A percentile compares a stretch with the other conserved stretches of the same genome.
Evolutionary conservation across 2,888 invertebrate species (phyloP).

Genomic region (Catocala sponsa): DNA sequence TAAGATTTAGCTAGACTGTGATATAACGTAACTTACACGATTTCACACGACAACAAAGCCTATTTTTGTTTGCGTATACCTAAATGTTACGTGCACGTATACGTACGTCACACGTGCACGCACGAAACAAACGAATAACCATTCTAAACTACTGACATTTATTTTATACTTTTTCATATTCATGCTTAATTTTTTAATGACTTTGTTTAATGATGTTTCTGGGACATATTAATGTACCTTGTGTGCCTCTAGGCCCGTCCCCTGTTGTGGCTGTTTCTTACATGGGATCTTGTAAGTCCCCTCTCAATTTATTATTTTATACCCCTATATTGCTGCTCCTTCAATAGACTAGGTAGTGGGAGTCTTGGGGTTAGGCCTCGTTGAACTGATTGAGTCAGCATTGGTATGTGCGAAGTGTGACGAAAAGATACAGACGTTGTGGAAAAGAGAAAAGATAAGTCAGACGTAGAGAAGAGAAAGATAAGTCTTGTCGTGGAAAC

Average conservation of each 20-base stretch:
- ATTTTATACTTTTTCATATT: slow-evolving; percentile 25
- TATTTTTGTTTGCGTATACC: no score
- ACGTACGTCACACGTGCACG: no score
- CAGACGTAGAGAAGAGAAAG: no score
- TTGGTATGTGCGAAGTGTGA: background rate
- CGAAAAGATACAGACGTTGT: no score
- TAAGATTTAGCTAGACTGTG: no score
- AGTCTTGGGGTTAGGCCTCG: background rate
- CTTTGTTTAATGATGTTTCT: slow-evolving; percentile 47
- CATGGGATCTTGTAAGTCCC: slow-evolving; percentile 87
- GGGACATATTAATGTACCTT: slow-evolving; percentile 75
- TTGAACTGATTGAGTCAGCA: background rate
- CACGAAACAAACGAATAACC: no score
- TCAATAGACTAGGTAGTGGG: slow-evolving; percentile 37
- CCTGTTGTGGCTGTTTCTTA: slow-evolving; percentile 88
- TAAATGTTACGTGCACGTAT: no score
- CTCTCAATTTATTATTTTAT: slow-evolving; percentile 63
- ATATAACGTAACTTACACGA: no score
- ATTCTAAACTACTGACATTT: slow-evolving; percentile 2
- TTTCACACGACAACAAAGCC: no score
- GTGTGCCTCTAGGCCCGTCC: slow-evolving; percentile 83
- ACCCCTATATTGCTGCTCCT: slow-evolving; percentile 39
- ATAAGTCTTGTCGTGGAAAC: no score
- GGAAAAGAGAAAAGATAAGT: no score
- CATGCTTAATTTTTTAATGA: slow-evolving; percentile 45